A percentile compares a stretch with the other conserved stretches of the same genome.
Conservation (phyloP, 2,888 invertebrate genomes). For the Scaptodrosophila latifasciaeformis region DNA sequence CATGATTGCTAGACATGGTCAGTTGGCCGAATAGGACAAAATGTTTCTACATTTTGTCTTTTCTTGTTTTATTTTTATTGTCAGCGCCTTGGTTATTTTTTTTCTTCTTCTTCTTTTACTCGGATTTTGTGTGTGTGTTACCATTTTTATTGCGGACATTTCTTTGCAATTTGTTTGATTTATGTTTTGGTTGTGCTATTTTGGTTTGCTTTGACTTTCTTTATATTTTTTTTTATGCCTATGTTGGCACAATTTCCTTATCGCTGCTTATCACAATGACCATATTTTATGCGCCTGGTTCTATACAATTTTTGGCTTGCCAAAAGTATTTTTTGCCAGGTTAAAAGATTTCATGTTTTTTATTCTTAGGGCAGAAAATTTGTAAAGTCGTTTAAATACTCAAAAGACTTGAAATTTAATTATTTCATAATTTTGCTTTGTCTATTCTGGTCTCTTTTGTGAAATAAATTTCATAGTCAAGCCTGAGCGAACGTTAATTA, state of each 20-base stretch:
- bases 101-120: too few species aligned
- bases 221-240: constrained; percentile 2
- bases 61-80: not conserved
- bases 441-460: constrained; percentile 3
- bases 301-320: constrained; percentile 29
- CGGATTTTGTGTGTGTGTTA: too few species aligned
- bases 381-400: constrained; percentile 13
- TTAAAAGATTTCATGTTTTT: not conserved
- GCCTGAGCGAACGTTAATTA: too few species aligned
- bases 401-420: constrained; percentile 40
- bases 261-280: constrained; percentile 45
- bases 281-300: constrained; percentile 41
- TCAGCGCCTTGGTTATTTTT: too few species aligned
- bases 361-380: not conserved
- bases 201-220: constrained; percentile 11
- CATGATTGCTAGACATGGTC: too few species aligned
- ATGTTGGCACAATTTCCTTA: constrained; percentile 42
- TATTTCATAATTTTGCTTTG: constrained; percentile 27
- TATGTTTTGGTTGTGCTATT: constrained; percentile 33
- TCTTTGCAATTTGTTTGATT: constrained; percentile 54
- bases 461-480: too few species aligned
- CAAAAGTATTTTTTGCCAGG: constrained; percentile 17
- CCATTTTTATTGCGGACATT: constrained; percentile 24
- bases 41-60: constrained; percentile 37
- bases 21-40: too few species aligned